Conservation (phyloP, 2,888 invertebrate genomes). For the Gibbula magus region DNA sequence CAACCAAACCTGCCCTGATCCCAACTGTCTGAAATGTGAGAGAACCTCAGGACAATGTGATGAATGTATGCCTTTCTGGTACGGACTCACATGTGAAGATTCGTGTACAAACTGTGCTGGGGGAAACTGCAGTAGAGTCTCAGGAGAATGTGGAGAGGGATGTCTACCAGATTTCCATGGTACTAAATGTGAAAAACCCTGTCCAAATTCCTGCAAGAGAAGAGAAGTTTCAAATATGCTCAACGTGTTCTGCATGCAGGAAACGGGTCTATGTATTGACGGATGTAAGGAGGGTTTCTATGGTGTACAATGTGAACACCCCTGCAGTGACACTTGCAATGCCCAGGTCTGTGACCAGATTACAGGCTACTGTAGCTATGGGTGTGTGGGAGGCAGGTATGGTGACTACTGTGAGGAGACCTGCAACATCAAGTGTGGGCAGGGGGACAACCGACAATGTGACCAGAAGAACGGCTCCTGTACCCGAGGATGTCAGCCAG, state of each 20-base stretch:
- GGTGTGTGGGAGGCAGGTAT: slow-evolving; percentile 45
- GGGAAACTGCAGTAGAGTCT: slow-evolving; percentile 34
- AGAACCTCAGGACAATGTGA: not conserved
- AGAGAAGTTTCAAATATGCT: not conserved
- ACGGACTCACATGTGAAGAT: not conserved
- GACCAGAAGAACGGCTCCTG: slow-evolving; percentile 34
- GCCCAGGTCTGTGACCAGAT: slow-evolving; percentile 35
- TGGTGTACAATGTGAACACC: slow-evolving; percentile 17
- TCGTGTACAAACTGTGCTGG: slow-evolving; percentile 36
- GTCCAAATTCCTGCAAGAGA: slow-evolving; percentile 37
- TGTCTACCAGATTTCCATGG: slow-evolving; percentile 46
- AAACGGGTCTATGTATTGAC: not conserved
- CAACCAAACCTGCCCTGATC: slow-evolving; percentile 34
- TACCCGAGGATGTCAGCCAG: not conserved
- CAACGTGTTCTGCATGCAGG: not conserved
- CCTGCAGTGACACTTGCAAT: slow-evolving; percentile 39
- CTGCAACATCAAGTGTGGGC: slow-evolving; percentile 40
- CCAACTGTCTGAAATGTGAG: not conserved
- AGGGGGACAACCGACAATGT: slow-evolving; percentile 32
- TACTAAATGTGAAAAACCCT: slow-evolving; percentile 38
- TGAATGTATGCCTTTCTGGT: not conserved
- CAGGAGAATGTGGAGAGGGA: slow-evolving; percentile 38
- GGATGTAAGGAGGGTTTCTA: not conserved
- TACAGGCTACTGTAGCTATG: slow-evolving; percentile 39
- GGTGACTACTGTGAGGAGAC: slow-evolving; percentile 38